Percentiles rank a stretch among this genome's conserved stretches.
Evolutionary conservation across 2,113 vertebrate species (phyloP).

Genomic region (Gymnarchus niloticus): DNA sequence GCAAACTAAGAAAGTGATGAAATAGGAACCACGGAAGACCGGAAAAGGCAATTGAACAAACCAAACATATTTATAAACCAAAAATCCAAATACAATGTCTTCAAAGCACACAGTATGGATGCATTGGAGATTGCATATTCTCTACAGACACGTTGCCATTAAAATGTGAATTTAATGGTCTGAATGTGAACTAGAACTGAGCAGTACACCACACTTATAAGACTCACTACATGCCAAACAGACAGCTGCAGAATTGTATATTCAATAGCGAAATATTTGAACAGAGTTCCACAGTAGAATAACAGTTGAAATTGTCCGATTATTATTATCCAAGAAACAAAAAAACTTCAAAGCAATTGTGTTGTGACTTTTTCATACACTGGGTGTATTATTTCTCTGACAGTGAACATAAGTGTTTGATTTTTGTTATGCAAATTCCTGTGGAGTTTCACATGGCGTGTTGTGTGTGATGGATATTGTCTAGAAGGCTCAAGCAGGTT

Average conservation of each 20-base stretch:
- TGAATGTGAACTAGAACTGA: not conserved
- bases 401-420: not conserved
- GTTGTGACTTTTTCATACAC: slow-evolving; percentile 2
- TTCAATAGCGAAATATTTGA: slow-evolving; percentile 3
- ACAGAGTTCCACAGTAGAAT: not conserved
- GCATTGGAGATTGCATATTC: not conserved
- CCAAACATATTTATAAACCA: not conserved
- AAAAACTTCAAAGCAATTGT: not conserved
- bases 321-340: not conserved
- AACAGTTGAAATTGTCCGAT: slow-evolving; percentile 1
- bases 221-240: not conserved
- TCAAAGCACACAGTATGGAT: not conserved
- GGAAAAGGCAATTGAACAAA: not conserved
- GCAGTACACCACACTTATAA: too few relatives aligned
- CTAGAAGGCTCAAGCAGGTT: not conserved
- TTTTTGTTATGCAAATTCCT: slow-evolving; percentile 3
- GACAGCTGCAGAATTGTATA: not conserved
- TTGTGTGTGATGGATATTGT: not conserved
- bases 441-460: too few relatives aligned
- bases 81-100: not conserved
- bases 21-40: not conserved
- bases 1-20: not conserved
- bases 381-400: slow-evolving; percentile 7
- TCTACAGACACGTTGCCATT: not conserved
- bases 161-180: not conserved